Base-by-base conservation (phyloP, 2,888 invertebrate genomes). In the Amiota communis region DNA sequence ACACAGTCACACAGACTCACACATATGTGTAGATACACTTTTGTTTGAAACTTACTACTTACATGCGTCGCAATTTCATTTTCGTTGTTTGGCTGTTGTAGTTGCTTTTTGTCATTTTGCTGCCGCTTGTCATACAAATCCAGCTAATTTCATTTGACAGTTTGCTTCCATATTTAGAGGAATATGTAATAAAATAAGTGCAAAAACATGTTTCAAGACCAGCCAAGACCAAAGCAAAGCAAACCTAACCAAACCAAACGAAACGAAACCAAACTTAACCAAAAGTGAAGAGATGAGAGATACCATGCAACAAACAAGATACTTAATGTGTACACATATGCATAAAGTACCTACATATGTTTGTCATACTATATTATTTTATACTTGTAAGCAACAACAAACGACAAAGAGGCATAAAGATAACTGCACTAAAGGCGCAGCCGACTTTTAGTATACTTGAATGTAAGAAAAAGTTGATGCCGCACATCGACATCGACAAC, bases 91-190 rank as follows among this genome's bases (percentile, higher is more conserved):
- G 48, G 64, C 15, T 65, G 48, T 65, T 65, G 17, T 64, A 2
- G 48, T 17, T 36, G 36, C 36, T 36, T 36, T 36, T 36, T 36
- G 36, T 36, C 36, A 36, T 36, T 36, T 36, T 49, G 48, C 49
- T 53, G 67, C 64, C 61, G 67, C 47, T 53, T 67, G 72, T 68
- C 72, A 77, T 71, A 77, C 68, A 75, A 75, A 81, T 77, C 75
- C 75, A 79, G 75, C 85, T 82, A 82, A 85, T 85, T 84, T 82
- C 79, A 78, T 77, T 84, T 85, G 81, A 84, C 82, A 85, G 81
- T 81, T 15, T 74, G 75, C 75, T 74, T 71, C 72, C 71, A 71
- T 61, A 72, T 75, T 74, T 69, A 53, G 70, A 56, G 67, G 36
- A 49, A 51, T 69, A 47, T 73, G 46, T 23, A 65, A 49, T 72